Percentiles rank a stretch among this genome's conserved stretches.
phyloP scores from a whole-genome alignment of 2,113 vertebrate species.

The Picathartes gymnocephalus region DNA sequence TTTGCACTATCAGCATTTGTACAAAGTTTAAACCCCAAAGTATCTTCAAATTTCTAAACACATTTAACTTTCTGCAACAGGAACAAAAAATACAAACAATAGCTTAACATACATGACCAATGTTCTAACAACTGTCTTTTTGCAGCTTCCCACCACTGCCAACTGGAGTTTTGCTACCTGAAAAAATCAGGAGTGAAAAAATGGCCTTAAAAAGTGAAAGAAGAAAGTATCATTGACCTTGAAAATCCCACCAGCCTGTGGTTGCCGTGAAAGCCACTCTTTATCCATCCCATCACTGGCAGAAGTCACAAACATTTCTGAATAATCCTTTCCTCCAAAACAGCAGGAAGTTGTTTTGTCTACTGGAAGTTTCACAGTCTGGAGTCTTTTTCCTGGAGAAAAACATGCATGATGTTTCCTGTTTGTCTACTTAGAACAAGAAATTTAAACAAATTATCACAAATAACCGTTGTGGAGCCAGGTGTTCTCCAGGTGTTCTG shows the following conservation, averaged over 20 bases:
- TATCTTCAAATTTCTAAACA: not conserved
- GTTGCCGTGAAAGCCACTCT: constrained; percentile 69
- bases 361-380: constrained; percentile 84
- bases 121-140: not conserved
- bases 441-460: not conserved
- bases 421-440: not conserved
- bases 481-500: not conserved
- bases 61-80: not conserved
- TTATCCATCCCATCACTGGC: constrained; percentile 77
- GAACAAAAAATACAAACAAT: not conserved
- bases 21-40: not conserved
- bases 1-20: not conserved
- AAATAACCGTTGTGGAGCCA: not conserved
- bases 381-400: constrained; percentile 82
- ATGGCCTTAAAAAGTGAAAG: not conserved
- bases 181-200: not conserved
- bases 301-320: constrained; percentile 90
- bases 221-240: constrained; percentile 71
- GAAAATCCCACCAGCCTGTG: constrained; percentile 83
- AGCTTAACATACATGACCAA: not conserved
- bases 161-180: not conserved
- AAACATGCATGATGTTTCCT: not conserved
- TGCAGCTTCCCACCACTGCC: not conserved
- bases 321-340: constrained; percentile 89
- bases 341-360: constrained; percentile 89